These are phyloP conservation scores for Mellivora capensis DNA, from an alignment of 2,113 vertebrate genomes.

Conservation along the genomic window DNA sequence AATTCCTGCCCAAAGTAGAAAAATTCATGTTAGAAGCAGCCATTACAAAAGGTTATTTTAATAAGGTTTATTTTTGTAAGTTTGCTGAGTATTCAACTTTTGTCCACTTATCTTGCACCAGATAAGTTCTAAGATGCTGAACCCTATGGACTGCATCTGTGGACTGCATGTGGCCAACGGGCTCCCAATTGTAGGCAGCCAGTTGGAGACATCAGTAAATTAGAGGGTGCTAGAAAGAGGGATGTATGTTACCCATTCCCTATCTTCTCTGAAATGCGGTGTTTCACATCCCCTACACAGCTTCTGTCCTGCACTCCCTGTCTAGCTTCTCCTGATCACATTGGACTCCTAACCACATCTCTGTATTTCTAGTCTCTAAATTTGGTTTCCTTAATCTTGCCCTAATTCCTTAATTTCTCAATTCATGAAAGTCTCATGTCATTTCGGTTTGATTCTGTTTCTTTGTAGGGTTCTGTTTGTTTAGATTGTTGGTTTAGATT, in stretches of 20 bases:
- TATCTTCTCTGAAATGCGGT: neutral
- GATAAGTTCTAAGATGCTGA: neutral
- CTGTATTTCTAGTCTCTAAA: neutral
- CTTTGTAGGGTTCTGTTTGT: neutral
- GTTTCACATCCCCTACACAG: neutral
- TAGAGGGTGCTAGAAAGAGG: neutral
- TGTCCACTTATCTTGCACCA: neutral
- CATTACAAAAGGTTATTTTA: neutral
- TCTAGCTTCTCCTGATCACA: neutral
- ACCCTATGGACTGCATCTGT: too few species aligned
- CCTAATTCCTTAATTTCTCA: neutral
- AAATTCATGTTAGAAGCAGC: neutral
- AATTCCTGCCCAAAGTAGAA: neutral
- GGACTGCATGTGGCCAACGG: neutral
- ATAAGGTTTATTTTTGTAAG: neutral
- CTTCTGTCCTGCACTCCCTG: neutral
- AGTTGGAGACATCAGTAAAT: neutral
- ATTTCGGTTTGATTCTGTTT: neutral
- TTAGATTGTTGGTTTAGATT: too few species aligned
- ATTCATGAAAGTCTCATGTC: neutral
- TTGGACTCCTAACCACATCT: neutral
- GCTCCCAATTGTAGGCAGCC: neutral
- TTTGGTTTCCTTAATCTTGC: neutral
- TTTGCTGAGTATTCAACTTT: neutral
- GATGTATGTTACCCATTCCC: neutral